phyloP scores from a whole-genome alignment of 1,140 invertebrate species.

The Drosophila micromelanica region DNA sequence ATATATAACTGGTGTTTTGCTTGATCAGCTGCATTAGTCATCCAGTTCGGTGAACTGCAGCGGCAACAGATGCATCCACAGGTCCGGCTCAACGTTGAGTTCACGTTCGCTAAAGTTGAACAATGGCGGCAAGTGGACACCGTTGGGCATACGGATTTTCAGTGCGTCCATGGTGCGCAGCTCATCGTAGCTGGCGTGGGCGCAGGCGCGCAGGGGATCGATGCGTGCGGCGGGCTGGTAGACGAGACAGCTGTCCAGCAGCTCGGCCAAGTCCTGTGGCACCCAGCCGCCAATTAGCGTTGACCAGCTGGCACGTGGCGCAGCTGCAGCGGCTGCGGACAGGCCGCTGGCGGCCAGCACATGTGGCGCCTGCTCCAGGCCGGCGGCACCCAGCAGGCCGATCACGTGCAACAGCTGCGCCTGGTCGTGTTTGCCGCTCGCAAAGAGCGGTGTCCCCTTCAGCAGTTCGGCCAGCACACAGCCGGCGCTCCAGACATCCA shows the following conservation, averaged over 20 bases:
- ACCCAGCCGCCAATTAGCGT: slow-evolving; percentile 12
- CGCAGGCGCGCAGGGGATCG: slow-evolving; percentile 33
- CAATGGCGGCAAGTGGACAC: slow-evolving; percentile 29
- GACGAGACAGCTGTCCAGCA: slow-evolving; percentile 38
- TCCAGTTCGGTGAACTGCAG: slow-evolving; percentile 3
- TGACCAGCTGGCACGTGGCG: slow-evolving; percentile 18
- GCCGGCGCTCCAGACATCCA: slow-evolving; percentile 99
- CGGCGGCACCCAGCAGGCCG: slow-evolving; percentile 30
- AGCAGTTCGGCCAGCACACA: slow-evolving; percentile 98
- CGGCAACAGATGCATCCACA: slow-evolving; percentile 43
- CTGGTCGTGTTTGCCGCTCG: neutral
- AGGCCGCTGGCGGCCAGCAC: neutral
- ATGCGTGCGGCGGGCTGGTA: slow-evolving; percentile 42
- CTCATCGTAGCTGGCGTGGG: slow-evolving; percentile 39
- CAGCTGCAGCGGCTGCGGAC: fast-evolving
- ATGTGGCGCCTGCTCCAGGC: slow-evolving; percentile 26
- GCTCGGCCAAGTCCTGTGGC: slow-evolving; percentile 30
- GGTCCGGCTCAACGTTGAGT: slow-evolving; percentile 15
- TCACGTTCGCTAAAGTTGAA: slow-evolving; percentile 55
- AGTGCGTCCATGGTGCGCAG: slow-evolving; percentile 51
- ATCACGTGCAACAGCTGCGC: slow-evolving; percentile 25
- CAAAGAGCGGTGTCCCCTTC: slow-evolving; percentile 97
- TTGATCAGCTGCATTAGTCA: neutral
- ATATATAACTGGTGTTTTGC: slow-evolving; percentile 2
- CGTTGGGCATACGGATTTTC: slow-evolving; percentile 46